Evolutionary conservation across 2,888 invertebrate species (phyloP), one percentile per base, ranked within the genome.

Genomic region (Cataglyphis livida): DNA sequence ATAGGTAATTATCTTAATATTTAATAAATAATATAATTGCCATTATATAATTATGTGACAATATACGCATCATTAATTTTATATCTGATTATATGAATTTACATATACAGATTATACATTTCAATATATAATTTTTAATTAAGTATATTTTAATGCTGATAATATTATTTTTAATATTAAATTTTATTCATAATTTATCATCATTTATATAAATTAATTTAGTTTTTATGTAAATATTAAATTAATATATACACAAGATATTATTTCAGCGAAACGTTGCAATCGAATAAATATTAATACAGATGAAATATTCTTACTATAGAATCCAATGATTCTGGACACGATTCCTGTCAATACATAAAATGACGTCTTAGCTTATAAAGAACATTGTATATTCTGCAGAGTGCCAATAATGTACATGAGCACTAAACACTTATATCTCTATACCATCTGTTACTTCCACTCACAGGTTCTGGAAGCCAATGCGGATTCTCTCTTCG

Each of bases 391-490:
- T 84, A 66, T 71, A 62, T 66, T 78, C 48, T 76, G 74, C 83
- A 57, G 70, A 62, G 64, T 65, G 73, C 73, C 59, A 76, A 38
- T 79, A 73, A 66, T 73, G 71, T 75, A 71, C 70, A 41, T 57
- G 21, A 70, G 89, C 88, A 89, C 79, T 88, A 86, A 87, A 85
- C 83, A 44, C 84, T 88, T 83, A 51, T 51, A 71, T 51, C 38
- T 87, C 68, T 84, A 81, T 75, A 73, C 84, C 86, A 81, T 84
- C 54, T 85, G 78, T 85, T 85, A 87, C 83, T 84, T 86, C 83
- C 66, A 90, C 89, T 88, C 90, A 92, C 94, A 94, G 94, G 94
- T 93, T 93, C 92, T 92, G 93, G 93, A 93, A 92, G 91, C 93
- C 91, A 92, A 89, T 89, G 94, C 93, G 90, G 94, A 93, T 90